These are phyloP conservation scores for Plemyria rubiginata DNA, from an alignment of 2,888 invertebrate genomes.

Conservation along the genomic window DNA sequence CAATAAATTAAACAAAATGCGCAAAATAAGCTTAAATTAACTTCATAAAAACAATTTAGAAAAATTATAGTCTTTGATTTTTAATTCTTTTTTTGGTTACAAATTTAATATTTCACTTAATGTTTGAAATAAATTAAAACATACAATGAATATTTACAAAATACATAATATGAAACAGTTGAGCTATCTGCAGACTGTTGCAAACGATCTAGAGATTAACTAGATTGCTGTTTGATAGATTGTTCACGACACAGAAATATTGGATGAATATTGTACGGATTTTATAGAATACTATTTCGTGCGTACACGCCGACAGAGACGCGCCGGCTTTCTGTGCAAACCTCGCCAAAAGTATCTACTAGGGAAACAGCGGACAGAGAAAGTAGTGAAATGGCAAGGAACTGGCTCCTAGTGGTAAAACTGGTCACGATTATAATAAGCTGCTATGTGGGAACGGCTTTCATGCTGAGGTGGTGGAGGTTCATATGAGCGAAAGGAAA, in stretches of 20 bases:
- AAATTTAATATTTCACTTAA: too few relatives aligned
- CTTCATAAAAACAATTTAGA: too few relatives aligned
- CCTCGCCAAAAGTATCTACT: constrained; percentile 24
- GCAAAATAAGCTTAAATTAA: too few relatives aligned
- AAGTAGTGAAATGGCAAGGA: constrained; percentile 61
- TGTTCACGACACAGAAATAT: too few relatives aligned
- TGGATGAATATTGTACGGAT: too few relatives aligned
- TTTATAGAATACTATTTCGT: not conserved
- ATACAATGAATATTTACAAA: too few relatives aligned
- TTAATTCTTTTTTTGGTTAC: not conserved
- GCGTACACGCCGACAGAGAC: not conserved
- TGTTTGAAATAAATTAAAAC: too few relatives aligned
- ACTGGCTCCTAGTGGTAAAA: constrained; percentile 52
- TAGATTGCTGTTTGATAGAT: too few relatives aligned
- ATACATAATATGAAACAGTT: too few relatives aligned
- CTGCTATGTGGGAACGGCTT: constrained; percentile 53
- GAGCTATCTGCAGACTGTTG: too few relatives aligned
- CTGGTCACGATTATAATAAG: constrained; percentile 58
- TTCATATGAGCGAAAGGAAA: constrained; percentile 26
- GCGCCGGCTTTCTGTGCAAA: constrained; percentile 9
- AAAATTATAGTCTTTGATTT: not conserved
- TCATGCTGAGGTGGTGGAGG: constrained; percentile 47
- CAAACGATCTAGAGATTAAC: too few relatives aligned
- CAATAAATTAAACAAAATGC: not conserved
- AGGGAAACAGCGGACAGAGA: constrained; percentile 52